Base-by-base conservation (phyloP, 2,113 vertebrate species). In the Zosterops lateralis region DNA sequence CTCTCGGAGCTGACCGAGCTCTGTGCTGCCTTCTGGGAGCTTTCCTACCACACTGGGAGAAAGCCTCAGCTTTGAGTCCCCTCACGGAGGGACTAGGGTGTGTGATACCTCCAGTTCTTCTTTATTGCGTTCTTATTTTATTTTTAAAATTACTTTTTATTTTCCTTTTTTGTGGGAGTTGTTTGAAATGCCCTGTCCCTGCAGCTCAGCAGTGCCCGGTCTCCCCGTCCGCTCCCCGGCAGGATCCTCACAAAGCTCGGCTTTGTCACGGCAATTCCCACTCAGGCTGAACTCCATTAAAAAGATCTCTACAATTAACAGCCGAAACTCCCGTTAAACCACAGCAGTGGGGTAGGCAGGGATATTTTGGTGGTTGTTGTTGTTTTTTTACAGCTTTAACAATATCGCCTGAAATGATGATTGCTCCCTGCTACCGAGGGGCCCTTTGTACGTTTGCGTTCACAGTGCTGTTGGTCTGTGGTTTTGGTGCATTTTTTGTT, bases 391-490 rank as follows among this genome's bases (percentile, higher is more conserved):
- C 2, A 28, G 86, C 66, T 95, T 91, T 87, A 85, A 84, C 64
- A 60, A 17, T 91, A 87, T 88, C 1, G 4, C 68, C 89, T 68
- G 72, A 84, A 95, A 95, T 62, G 73, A 34, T 44, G 75, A 74
- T 93, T 76, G 80, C 47, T 93, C 89, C 92, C 91, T 86, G 84
- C 89, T 77, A 44, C 12, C 14, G 36, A 70, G 73, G n/a, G 31
- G 57, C 68, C 44, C 70, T 91, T 85, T 68, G 70, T 84, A 89
- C 77, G 47, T 67, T 92, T 57, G 76, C 4, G 2, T 74, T 86
- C 5, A 9, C 65, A 6, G 26, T 22, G 56, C 45, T 47, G 50
- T 48, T 64, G 82, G 14, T n/a, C 32, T 32, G 50, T 29, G 71
- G 71, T 34, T 40, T 29, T 53, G 54, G 22, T 77, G 54, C 48